A percentile compares a stretch with the other conserved stretches of the same genome.
Conservation (phyloP, 2,797 vertebrate species). For the Xiphorhynchus erythropygius region DNA sequence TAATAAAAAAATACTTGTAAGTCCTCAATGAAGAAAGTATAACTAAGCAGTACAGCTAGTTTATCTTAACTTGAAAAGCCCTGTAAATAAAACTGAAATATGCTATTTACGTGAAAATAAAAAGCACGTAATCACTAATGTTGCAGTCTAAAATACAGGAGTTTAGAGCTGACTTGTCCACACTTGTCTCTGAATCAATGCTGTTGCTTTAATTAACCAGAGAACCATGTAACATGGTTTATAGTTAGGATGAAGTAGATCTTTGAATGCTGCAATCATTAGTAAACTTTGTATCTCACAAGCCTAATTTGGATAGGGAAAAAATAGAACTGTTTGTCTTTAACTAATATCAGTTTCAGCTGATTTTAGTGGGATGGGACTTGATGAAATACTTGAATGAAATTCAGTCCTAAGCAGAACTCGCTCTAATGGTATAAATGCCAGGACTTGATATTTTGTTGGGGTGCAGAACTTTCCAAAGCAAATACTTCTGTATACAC, state of each 20-base stretch:
- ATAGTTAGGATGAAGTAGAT: not conserved
- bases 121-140: not conserved
- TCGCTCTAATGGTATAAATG: not conserved
- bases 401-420: not conserved
- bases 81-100: not conserved
- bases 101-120: not conserved
- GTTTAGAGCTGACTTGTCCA: not conserved
- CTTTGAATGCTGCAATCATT: not conserved
- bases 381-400: not conserved
- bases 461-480: not conserved
- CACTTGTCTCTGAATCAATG: not conserved
- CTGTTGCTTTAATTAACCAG: not conserved
- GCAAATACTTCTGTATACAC: not conserved
- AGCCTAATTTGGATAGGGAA: not conserved
- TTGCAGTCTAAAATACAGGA: not conserved
- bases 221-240: not conserved
- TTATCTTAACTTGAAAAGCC: not conserved
- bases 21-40: not conserved
- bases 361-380: not conserved
- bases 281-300: not conserved
- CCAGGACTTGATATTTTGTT: not conserved
- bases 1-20: constrained; percentile 90
- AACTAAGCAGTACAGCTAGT: not conserved
- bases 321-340: not conserved
- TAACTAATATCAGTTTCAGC: not conserved